Evolutionary conservation across 2,113 vertebrate genomes (phyloP), one percentile per base, ranked within the genome.

Genomic region (Andinoacara biseriatus): DNA sequence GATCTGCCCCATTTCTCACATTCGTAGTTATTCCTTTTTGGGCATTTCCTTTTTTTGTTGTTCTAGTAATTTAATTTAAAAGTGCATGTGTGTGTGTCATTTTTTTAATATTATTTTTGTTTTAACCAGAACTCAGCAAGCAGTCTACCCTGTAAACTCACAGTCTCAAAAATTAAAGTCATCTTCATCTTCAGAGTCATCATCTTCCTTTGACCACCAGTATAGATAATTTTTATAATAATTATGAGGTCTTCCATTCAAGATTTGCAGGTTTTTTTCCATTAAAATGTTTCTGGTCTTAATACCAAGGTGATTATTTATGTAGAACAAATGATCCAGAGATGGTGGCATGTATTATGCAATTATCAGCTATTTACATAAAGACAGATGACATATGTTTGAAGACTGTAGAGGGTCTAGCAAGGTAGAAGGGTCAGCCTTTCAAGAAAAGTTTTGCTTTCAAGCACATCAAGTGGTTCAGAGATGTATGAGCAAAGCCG

Each of bases 371-470:
- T 61, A 7, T 56, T 82, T 13, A 61, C 13, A 10, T 6, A 3
- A 29, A 10, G n/a, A 2, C 29, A 33, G 11, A 62, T 43, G 31
- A 58, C 74, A 77, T 29, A 9, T 56, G 31, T 67, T 1, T 18
- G 11, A 59, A 75, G 35, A 69, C 57, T 78, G 22, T 24, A 52
- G 14, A 63, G 54, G 58, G 11, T 67, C 20, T 82, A 82, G 61
- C 40, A 46, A 74, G 38, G 83, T 77, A 77, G 56, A 75, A n/a
- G 75, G 79, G 60, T 52, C 79, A 76, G 54, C 29, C 59, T 87
- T 82, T 87, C 54, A 84, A 82, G 38, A 74, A 60, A 79, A 62
- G 81, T 52, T 82, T 80, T 67, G 11, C 79, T 87, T 80, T 80
- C 62, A 82, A 84, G 65, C 63, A 40, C 80, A 65, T 74, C 62